Evolutionary conservation across 64 coral and sea anemone species (phyloP).

Genomic region (Stylophora pistillata): DNA sequence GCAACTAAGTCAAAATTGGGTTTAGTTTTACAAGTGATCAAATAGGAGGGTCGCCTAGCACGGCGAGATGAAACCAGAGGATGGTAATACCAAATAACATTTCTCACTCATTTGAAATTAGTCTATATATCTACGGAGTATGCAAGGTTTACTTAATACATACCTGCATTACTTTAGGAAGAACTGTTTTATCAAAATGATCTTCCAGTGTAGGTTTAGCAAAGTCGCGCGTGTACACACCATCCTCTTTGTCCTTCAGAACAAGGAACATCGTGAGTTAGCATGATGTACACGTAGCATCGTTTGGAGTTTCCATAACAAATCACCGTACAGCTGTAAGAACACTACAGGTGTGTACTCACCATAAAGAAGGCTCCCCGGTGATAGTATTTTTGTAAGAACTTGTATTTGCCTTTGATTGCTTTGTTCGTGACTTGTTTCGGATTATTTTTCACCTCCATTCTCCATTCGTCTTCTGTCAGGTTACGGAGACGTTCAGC

Average conservation of each 20-base stretch:
- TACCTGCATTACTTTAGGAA: conserved; percentile 99
- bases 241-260: conserved; percentile 80
- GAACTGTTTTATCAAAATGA: conserved; percentile 96
- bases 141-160: not conserved
- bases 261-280: not conserved
- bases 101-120: not conserved
- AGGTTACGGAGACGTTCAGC: conserved; percentile 74
- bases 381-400: conserved; percentile 98
- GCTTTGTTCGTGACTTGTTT: conserved; percentile 90
- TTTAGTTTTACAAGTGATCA: too few species aligned
- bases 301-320: too few species aligned
- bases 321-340: too few species aligned
- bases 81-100: too few species aligned
- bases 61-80: too few species aligned
- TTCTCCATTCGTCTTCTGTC: conserved; percentile 89
- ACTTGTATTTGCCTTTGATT: conserved; percentile 91
- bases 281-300: too few species aligned
- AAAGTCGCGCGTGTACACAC: conserved; percentile 84
- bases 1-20: too few species aligned
- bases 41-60: too few species aligned
- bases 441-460: conserved; percentile 73
- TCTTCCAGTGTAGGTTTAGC: conserved; percentile 92
- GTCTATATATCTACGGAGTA: not conserved
- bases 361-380: conserved; percentile 95
- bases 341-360: conserved; percentile 1